Base-by-base conservation (phyloP, 2,797 vertebrate species). In the Danio aesculapii region DNA sequence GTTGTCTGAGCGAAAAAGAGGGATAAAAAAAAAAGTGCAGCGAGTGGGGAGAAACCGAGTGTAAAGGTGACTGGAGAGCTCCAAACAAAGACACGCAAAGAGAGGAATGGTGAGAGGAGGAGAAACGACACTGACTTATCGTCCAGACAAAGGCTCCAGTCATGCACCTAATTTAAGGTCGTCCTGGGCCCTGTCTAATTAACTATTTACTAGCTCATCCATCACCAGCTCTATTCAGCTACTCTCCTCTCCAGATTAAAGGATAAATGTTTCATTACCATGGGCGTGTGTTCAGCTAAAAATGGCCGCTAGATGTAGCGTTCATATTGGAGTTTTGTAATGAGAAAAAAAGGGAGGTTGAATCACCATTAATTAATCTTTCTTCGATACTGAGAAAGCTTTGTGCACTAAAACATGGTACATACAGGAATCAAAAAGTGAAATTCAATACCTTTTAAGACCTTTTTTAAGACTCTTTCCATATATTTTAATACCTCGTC, bases 141-240 rank as follows among this genome's bases (percentile, higher is more conserved):
- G 85, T 89, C 87, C 91, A 87, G 91, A 93, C 93, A 93, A 90
- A 88, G 75, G 88, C 90, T 92, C 90, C 80, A 90, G 90, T 92
- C 91, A 89, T 83, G 89, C 87, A 77, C 90, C 93, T 95, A 94
- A 94, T 93, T 94, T 94, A 92, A 91, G 92, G 92, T 85, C 89
- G 58, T 88, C 90, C 90, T 92, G 92, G 90, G 87, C 91, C 90
- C 89, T 81, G 90, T 91, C 93, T 94, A 92, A 93, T 94, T 94
- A 94, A 94, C 93, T 94, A 95, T 95, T 95, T 94, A 95, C 91
- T 87, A 92, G 90, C 86, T 90, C 91, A 93, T 94, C 92, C 90
- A 88, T 95, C 93, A 92, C 81, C 82, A 88, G 84, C 88, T 85
- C 88, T 85, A 85, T 89, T 89, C 90, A 90, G 89, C 86, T 83